Percentiles rank a stretch among this genome's conserved stretches.
phyloP scores from a whole-genome alignment of 2,888 invertebrate species.

The Amblyjoppa fuscipennis region DNA sequence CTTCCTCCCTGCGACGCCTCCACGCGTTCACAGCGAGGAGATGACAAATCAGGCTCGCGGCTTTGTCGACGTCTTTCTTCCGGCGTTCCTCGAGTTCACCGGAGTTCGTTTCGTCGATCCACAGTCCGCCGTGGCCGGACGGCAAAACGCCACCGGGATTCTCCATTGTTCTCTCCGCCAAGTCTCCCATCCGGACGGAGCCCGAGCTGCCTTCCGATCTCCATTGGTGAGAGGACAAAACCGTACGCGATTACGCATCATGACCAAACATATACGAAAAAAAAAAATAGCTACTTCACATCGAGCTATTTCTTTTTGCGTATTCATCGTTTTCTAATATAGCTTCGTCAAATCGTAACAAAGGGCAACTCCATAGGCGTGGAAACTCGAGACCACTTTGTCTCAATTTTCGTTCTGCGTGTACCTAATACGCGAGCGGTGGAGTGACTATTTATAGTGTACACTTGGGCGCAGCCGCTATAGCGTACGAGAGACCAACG shows the following conservation, averaged over 20 bases:
- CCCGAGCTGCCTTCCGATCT: constrained; percentile 67
- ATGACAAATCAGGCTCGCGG: constrained; percentile 85
- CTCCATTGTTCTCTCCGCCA: constrained; percentile 62
- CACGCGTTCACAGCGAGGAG: constrained; percentile 86
- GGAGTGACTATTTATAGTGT: constrained; percentile 65
- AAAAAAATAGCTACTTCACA: background rate
- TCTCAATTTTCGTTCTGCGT: constrained; percentile 54
- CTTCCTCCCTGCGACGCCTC: constrained; percentile 86
- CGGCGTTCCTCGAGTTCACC: constrained; percentile 19
- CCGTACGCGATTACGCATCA: background rate
- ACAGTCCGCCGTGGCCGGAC: constrained; percentile 53
- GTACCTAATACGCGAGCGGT: constrained; percentile 39
- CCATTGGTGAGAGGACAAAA: constrained; percentile 15
- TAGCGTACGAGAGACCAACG: constrained; percentile 60
- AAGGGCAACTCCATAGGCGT: constrained; percentile 25
- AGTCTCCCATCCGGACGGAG: constrained; percentile 68
- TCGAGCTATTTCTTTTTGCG: background rate
- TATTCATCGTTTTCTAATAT: background rate
- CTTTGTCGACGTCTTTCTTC: constrained; percentile 75
- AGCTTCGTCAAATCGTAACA: constrained; percentile 2
- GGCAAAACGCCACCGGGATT: constrained; percentile 11
- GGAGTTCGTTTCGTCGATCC: constrained; percentile 67
- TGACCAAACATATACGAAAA: background rate
- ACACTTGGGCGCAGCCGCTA: constrained; percentile 51
- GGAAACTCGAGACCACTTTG: constrained; percentile 64